Conservation (phyloP, 2,888 invertebrate species). For the Drosophila monieri region DNA sequence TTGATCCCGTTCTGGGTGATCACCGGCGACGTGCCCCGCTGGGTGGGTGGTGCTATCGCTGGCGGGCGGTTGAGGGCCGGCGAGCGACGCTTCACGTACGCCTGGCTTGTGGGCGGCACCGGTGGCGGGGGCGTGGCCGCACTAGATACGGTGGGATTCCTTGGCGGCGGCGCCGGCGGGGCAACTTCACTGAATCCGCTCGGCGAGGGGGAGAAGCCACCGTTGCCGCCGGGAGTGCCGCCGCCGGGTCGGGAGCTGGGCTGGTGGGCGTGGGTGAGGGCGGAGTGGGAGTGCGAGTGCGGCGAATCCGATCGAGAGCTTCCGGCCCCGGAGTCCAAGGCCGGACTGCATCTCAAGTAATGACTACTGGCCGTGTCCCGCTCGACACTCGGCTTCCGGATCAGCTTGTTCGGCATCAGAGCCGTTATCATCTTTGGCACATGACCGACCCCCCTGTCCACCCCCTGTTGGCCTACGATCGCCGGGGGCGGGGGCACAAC, state of each 20-base stretch:
- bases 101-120: conserved; percentile 87
- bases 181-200: conserved; percentile 87
- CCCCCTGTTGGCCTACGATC: conserved; percentile 47
- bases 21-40: conserved; percentile 86
- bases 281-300: conserved; percentile 89
- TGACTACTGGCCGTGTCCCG: conserved; percentile 90
- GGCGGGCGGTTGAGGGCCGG: conserved; percentile 88
- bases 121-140: conserved; percentile 86
- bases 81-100: conserved; percentile 89
- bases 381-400: conserved; percentile 94
- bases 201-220: conserved; percentile 85
- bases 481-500: conserved; percentile 61
- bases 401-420: conserved; percentile 89
- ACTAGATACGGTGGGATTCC: conserved; percentile 87
- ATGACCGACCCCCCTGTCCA: conserved; percentile 66
- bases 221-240: conserved; percentile 83
- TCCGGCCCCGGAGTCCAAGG: conserved; percentile 93
- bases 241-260: conserved; percentile 20
- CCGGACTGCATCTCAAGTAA: conserved; percentile 91
- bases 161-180: conserved; percentile 89
- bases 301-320: conserved; percentile 96
- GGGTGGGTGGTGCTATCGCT: conserved; percentile 87
- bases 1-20: conserved; percentile 86
- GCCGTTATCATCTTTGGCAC: conserved; percentile 84
- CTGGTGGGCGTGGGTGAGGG: conserved; percentile 30